Conservation (phyloP, 2,888 invertebrate species). For the Oxycera nigricornis region DNA sequence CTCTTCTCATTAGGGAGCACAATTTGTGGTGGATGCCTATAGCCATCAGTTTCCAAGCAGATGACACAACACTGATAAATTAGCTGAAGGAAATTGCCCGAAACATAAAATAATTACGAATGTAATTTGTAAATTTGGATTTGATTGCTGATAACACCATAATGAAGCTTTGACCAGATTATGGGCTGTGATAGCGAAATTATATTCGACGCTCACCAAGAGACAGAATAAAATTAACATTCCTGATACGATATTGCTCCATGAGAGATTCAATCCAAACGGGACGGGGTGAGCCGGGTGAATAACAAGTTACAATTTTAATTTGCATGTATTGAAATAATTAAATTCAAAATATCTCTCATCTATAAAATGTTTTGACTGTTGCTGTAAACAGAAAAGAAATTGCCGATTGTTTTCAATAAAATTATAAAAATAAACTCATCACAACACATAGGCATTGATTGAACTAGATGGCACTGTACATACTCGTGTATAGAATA, state of each 20-base stretch:
- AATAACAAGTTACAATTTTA: background rate
- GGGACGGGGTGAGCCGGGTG: too few species aligned
- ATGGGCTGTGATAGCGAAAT: constrained; percentile 9
- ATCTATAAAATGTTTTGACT: background rate
- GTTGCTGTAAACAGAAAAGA: too few species aligned
- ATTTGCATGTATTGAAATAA: background rate
- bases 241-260: constrained; percentile 29
- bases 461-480: too few species aligned
- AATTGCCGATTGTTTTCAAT: too few species aligned
- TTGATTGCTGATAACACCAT: constrained; percentile 35
- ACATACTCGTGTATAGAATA: too few species aligned
- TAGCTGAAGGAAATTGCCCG: constrained; percentile 62
- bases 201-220: constrained; percentile 18
- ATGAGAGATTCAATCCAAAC: too few species aligned
- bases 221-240: constrained; percentile 28
- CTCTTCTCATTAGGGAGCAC: constrained; percentile 43
- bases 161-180: constrained; percentile 33
- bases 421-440: too few species aligned
- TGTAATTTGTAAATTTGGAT: constrained; percentile 60
- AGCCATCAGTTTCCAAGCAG: constrained; percentile 60
- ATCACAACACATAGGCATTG: too few species aligned
- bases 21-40: constrained; percentile 50
- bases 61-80: constrained; percentile 63
- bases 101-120: constrained; percentile 64
- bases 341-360: background rate